Conservation (phyloP, 2,888 invertebrate species). For the Thysanoteuthis rhombus region DNA sequence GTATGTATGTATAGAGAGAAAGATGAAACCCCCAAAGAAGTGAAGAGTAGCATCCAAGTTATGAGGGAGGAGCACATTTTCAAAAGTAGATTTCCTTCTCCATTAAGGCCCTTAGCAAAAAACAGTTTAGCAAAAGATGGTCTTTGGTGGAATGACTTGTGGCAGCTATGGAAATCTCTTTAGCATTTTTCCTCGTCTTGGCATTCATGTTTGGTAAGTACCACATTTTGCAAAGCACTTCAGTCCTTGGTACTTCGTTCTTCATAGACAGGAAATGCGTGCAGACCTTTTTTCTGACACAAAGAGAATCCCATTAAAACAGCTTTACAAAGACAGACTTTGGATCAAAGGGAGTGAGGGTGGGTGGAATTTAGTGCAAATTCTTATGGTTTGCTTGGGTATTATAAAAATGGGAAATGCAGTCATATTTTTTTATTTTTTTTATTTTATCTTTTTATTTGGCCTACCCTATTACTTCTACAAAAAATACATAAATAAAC, state of each 20-base stretch:
- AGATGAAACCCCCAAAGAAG: neutral
- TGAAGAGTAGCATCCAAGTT: neutral
- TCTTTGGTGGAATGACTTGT: neutral
- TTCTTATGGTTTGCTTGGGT: neutral
- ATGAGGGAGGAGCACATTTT: neutral
- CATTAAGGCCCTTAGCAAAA: neutral
- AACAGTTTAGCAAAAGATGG: neutral
- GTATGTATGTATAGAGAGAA: too few species aligned
- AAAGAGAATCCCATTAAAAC: neutral
- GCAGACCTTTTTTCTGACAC: neutral
- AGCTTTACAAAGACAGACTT: neutral
- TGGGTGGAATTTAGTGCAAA: neutral
- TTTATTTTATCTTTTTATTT: neutral
- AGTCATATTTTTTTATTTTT: neutral
- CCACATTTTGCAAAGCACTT: neutral
- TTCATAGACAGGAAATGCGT: neutral
- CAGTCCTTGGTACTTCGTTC: neutral
- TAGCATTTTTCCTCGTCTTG: neutral
- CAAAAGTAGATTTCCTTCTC: neutral
- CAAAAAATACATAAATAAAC: neutral
- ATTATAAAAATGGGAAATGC: neutral
- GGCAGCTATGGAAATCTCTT: neutral
- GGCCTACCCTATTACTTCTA: neutral
- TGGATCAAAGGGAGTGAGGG: neutral
- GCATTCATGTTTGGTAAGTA: neutral